Conservation (phyloP, 1,140 invertebrate species). For the Zaprionus taronus region DNA sequence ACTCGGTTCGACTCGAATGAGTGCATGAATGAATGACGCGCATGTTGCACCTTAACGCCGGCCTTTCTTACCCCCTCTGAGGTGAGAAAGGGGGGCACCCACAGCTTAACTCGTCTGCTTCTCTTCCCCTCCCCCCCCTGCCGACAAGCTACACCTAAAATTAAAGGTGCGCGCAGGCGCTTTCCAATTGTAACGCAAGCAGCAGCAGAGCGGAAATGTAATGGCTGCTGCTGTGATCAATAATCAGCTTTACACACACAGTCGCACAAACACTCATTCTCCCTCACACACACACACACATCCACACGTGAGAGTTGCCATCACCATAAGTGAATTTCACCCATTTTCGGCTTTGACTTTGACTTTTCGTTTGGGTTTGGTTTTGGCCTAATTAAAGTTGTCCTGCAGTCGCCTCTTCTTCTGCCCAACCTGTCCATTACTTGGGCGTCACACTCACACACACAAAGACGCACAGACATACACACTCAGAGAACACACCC, state of each 20-base stretch:
- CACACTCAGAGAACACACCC: conserved; percentile 17
- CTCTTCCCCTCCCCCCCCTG: not conserved
- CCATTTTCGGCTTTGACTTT: conserved; percentile 29
- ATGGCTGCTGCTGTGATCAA: conserved; percentile 76
- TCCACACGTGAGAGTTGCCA: conserved; percentile 26
- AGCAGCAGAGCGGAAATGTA: conserved; percentile 74
- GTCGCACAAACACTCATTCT: not conserved
- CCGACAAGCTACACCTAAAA: conserved; percentile 53
- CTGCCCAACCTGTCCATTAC: conserved; percentile 51
- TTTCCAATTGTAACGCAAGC: conserved; percentile 72
- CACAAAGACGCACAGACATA: not conserved
- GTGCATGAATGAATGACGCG: conserved; percentile 48
- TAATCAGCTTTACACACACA: conserved; percentile 36
- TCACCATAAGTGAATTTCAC: conserved; percentile 64
- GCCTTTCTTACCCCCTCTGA: too few relatives aligned
- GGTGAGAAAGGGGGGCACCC: too few relatives aligned
- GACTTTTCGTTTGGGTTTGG: conserved; percentile 14
- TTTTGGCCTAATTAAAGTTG: conserved; percentile 66
- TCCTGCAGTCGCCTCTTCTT: conserved; percentile 13
- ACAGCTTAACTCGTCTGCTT: not conserved
- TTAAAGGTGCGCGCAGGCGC: conserved; percentile 54
- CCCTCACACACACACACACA: not conserved
- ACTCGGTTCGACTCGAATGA: conserved; percentile 28
- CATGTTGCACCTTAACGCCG: not conserved
- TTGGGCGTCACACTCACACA: conserved; percentile 41